phyloP scores from a whole-genome alignment of 2,113 vertebrate genomes.

The Heptranchias perlo region DNA sequence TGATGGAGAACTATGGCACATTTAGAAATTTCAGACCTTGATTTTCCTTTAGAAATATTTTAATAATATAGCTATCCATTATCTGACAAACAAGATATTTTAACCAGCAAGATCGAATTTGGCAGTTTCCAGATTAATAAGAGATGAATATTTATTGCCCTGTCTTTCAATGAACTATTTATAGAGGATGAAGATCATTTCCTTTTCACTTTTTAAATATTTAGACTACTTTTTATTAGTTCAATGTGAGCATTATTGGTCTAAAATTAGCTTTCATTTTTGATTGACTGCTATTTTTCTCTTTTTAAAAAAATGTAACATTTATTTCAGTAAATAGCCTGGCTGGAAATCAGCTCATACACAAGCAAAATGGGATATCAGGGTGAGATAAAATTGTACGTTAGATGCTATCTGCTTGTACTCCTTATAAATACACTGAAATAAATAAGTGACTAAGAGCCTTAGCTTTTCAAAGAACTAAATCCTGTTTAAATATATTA shows the following conservation, averaged over 20 bases:
- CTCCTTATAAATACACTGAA: background rate
- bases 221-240: background rate
- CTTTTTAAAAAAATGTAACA: background rate
- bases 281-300: background rate
- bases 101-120: background rate
- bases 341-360: background rate
- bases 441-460: background rate
- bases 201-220: background rate
- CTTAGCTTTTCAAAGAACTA: background rate
- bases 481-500: background rate
- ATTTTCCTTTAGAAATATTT: too few species aligned
- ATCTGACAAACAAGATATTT: background rate
- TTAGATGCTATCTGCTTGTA: background rate
- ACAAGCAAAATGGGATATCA: background rate
- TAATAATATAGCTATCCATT: background rate
- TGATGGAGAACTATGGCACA: background rate
- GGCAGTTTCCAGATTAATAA: background rate
- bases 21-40: background rate
- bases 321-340: background rate
- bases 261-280: background rate
- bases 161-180: background rate
- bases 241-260: too few species aligned
- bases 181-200: background rate
- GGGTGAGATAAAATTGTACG: background rate
- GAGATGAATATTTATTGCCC: background rate